Percentiles rank a stretch among this genome's conserved stretches.
These are phyloP conservation scores for Masticophis lateralis DNA, from an alignment of 2,797 vertebrate species.

Conservation along the genomic window DNA sequence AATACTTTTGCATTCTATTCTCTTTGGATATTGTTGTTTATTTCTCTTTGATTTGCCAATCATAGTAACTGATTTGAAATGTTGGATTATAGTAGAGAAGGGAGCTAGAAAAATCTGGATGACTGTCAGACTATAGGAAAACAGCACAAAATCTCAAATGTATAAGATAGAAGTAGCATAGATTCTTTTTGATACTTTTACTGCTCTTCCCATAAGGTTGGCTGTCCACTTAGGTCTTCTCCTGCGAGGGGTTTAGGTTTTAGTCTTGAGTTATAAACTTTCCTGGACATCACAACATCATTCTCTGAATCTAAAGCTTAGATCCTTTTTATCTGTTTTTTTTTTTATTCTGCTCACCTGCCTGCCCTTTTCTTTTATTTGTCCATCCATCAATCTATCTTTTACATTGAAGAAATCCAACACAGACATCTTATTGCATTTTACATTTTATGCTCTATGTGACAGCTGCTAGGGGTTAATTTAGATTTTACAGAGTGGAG, in stretches of 20 bases:
- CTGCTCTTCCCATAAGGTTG: background rate
- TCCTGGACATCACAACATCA: background rate
- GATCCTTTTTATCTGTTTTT: background rate
- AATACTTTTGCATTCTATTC: background rate
- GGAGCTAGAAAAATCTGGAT: background rate
- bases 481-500: background rate
- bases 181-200: background rate
- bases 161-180: background rate
- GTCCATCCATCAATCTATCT: constrained; percentile 5
- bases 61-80: background rate
- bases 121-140: background rate
- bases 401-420: constrained; percentile 11
- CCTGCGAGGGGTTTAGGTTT: background rate
- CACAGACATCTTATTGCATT: constrained; percentile 14
- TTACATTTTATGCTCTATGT: constrained; percentile 9
- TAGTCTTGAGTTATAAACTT: background rate
- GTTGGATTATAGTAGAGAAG: background rate
- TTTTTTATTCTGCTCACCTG: background rate
- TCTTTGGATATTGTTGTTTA: background rate
- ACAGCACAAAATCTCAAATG: background rate
- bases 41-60: background rate
- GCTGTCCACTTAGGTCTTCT: background rate
- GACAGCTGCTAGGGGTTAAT: background rate
- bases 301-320: background rate
- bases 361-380: background rate